Base-by-base conservation (phyloP, 2,113 vertebrate species). In the Nyctereutes procyonoides region DNA sequence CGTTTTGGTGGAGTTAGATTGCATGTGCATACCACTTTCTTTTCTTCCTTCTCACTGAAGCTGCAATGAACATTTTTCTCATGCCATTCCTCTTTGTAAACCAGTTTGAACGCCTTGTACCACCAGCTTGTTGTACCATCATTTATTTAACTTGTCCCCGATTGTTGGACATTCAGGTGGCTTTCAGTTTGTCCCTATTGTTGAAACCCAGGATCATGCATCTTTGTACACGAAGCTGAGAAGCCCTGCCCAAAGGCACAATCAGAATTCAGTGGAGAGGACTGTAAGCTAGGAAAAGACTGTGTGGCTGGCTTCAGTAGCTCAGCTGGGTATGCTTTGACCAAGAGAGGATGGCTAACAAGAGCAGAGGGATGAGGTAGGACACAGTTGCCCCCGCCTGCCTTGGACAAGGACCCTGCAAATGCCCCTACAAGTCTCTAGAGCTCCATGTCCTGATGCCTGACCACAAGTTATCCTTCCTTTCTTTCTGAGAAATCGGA, bases 31-130 rank as follows among this genome's bases (percentile, higher is more conserved):
- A 11, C 51, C 13, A 0, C 63, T 93, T 88, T 74, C 94, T 93
- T 71, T 79, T 38, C 93, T 96, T 76, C 85, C 48, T 85, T 82
- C 92, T 96, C 96, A 10, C 26, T 4, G 62, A 89, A 55, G 56
- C 58, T 14, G 86, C 90, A 55, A 30, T 2, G 84, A 88, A 63
- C n/a, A 8, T 77, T 90, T 95, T 95, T 90, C 94, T 96, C 67
- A 3, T 14, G 38, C 79, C 83, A 63, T 65, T 76, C 81, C 38
- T 95, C 87, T 96, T 55, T n/a, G 22, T 38, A 89, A 90, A 58
- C 82, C 89, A 30, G 35, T 48, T 62, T 0, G 0, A 71, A 96
- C 69, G 74, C 76, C 63, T 81, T 43, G 48, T 30, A 26, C 84
- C 32, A 3, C 24, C 1, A 0, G 16, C 6, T 15, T 58, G 17